These are phyloP conservation scores for chimpanzee (Pan troglodytes) DNA, from an alignment of 2,113 vertebrate species.

Conservation along the genomic window DNA sequence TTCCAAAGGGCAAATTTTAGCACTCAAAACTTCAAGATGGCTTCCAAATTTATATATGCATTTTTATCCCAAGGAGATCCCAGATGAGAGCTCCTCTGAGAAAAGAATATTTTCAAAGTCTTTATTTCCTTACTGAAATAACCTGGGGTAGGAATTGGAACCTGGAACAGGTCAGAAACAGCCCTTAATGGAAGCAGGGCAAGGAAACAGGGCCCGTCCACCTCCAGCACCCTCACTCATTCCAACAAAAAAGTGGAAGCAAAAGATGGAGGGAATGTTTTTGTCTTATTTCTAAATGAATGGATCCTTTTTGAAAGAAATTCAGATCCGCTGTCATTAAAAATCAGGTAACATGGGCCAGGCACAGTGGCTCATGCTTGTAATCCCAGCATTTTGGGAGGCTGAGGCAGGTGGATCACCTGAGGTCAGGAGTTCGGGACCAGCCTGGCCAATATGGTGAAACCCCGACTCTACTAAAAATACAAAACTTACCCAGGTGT, in stretches of 20 bases:
- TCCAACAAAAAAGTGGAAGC: neutral
- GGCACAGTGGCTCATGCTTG: no score
- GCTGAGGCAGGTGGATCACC: no score
- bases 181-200: no score
- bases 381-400: no score
- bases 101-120: neutral
- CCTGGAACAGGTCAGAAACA: accelerated
- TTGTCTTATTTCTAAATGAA: neutral
- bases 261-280: neutral
- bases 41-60: neutral
- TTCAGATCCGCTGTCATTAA: neutral
- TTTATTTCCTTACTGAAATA: neutral
- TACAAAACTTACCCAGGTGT: no score
- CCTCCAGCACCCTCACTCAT: neutral
- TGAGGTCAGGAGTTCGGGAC: no score
- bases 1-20: neutral
- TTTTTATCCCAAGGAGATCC: neutral
- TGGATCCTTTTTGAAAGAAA: neutral
- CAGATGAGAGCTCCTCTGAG: neutral
- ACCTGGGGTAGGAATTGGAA: accelerated
- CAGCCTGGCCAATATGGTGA: no score
- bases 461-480: no score
- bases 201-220: neutral
- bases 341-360: neutral
- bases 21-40: neutral